Evolutionary conservation across 2,797 vertebrate species (phyloP).

Genomic region (Mionectes olivaceus): DNA sequence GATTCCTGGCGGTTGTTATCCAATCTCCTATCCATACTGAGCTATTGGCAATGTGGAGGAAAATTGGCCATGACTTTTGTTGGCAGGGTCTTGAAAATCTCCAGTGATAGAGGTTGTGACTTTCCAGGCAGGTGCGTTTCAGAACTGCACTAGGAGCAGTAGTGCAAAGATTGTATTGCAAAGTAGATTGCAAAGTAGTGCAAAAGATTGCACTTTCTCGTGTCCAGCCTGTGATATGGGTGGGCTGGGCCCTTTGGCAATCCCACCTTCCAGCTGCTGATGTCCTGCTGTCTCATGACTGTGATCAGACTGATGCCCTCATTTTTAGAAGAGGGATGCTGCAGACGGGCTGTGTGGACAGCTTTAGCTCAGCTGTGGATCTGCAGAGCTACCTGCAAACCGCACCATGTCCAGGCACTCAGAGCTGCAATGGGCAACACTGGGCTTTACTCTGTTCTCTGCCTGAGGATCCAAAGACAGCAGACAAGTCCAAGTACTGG

Average conservation of each 20-base stretch:
- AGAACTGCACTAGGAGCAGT: background rate
- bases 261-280: background rate
- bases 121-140: background rate
- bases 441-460: background rate
- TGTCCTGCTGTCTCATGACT: background rate
- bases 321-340: background rate
- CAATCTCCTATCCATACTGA: background rate
- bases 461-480: background rate
- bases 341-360: background rate
- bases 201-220: background rate
- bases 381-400: background rate
- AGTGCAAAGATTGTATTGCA: background rate
- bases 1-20: background rate
- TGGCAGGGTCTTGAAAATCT: background rate
- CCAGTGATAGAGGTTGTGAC: background rate
- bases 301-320: background rate
- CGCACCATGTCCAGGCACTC: background rate
- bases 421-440: fast-evolving
- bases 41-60: background rate
- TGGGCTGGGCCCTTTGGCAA: background rate
- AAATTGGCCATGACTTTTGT: background rate
- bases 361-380: background rate
- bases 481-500: background rate
- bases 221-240: background rate
- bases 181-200: no score